Percentiles rank a stretch among this genome's conserved stretches.
These are phyloP conservation scores for Zonitis immaculata DNA, from an alignment of 2,888 invertebrate genomes.

Conservation along the genomic window DNA sequence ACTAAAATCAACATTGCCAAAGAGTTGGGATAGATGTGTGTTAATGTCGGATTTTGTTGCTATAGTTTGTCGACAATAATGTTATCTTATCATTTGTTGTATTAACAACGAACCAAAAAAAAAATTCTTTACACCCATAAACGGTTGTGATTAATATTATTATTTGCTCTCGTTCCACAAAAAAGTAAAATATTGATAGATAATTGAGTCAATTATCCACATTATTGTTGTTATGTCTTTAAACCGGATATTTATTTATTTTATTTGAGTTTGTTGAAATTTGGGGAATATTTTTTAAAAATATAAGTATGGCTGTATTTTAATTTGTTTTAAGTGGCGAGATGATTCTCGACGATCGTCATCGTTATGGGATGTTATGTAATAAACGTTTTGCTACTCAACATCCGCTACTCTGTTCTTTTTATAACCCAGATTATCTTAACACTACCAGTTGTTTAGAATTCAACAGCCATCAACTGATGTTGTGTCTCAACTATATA, in stretches of 20 bases:
- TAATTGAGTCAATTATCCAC: too few relatives aligned
- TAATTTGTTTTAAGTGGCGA: too few relatives aligned
- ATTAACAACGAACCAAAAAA: neutral
- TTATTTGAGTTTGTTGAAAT: too few relatives aligned
- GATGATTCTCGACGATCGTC: neutral
- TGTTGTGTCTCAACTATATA: too few relatives aligned
- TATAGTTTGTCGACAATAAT: neutral
- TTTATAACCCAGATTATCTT: neutral
- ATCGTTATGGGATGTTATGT: neutral
- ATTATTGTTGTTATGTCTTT: too few relatives aligned
- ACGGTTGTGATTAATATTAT: too few relatives aligned
- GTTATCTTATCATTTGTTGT: slow-evolving; percentile 15
- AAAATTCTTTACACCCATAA: too few relatives aligned
- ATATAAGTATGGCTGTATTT: too few relatives aligned
- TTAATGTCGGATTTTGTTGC: neutral
- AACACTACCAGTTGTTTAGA: neutral
- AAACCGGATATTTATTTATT: too few relatives aligned
- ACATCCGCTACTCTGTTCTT: neutral
- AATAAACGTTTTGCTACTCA: neutral
- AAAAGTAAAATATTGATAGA: too few relatives aligned
- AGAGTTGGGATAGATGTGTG: slow-evolving; percentile 12
- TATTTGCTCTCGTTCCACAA: too few relatives aligned
- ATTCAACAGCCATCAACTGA: neutral
- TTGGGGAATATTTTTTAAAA: too few relatives aligned
- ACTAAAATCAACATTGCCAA: slow-evolving; percentile 34